phyloP scores from a whole-genome alignment of 2,888 invertebrate genomes.

The Hydrotaea cyrtoneurina region DNA sequence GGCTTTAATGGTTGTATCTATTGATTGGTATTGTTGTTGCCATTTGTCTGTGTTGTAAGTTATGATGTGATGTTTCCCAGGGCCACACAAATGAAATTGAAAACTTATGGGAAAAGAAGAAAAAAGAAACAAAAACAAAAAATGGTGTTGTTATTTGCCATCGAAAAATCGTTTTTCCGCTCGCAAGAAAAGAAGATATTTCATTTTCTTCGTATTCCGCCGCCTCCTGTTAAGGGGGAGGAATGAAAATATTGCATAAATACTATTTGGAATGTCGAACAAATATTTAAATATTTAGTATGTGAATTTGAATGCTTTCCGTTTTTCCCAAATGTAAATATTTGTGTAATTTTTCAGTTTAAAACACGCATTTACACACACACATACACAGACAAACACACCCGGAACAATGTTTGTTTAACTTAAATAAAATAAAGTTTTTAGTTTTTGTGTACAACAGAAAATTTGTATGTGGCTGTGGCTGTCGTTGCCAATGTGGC shows the following conservation, averaged over 20 bases:
- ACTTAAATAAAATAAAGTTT: constrained; percentile 33
- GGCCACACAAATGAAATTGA: too few species aligned
- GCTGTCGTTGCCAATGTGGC: background rate
- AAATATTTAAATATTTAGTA: too few species aligned
- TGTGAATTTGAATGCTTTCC: constrained; percentile 3
- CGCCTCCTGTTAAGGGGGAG: too few species aligned
- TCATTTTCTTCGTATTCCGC: background rate
- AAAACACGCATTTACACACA: background rate
- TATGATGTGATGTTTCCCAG: too few species aligned
- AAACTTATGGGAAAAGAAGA: too few species aligned
- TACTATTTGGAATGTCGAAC: constrained; percentile 6
- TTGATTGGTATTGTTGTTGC: background rate
- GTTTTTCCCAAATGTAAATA: constrained; percentile 13
- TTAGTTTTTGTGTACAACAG: background rate
- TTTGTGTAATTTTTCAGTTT: constrained; percentile 20
- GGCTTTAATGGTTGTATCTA: background rate
- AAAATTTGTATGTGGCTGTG: background rate
- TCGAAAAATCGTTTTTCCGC: background rate
- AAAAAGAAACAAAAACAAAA: too few species aligned
- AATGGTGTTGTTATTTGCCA: too few species aligned
- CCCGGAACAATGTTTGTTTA: constrained; percentile 17
- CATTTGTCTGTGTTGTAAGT: too few species aligned
- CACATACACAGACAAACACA: background rate
- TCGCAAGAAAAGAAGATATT: background rate
- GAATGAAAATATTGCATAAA: background rate